phyloP scores from a whole-genome alignment of 23 tunicate species.

The Oikopleura dioica region DNA sequence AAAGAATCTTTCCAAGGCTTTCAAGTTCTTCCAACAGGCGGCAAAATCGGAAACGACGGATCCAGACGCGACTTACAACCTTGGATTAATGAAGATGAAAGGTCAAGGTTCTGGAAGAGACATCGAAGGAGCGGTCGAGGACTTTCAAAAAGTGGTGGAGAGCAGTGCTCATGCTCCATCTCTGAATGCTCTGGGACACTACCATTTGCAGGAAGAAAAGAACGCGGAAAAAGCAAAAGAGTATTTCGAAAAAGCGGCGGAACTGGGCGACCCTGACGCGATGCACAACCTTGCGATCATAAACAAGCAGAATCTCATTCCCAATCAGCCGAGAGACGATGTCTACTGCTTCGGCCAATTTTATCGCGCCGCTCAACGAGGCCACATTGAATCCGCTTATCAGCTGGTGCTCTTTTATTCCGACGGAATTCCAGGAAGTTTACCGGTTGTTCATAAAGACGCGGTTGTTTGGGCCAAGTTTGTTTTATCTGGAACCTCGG shows the following conservation, averaged over 20 bases:
- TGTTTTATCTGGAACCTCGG: neutral
- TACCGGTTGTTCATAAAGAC: neutral
- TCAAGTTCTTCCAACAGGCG: neutral
- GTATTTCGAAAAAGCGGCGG: constrained; percentile 45
- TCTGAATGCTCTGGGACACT: constrained; percentile 23
- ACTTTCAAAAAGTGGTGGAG: neutral
- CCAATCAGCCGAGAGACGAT: neutral
- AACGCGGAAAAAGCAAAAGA: constrained; percentile 48
- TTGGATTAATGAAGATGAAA: neutral
- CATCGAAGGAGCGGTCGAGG: neutral
- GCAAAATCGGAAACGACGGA: neutral
- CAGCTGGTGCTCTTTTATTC: neutral
- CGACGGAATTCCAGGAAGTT: neutral
- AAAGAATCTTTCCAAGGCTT: neutral
- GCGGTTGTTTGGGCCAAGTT: neutral
- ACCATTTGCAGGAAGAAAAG: constrained; percentile 30
- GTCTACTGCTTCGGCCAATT: constrained; percentile 25
- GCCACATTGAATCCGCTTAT: constrained; percentile 37
- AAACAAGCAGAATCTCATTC: constrained; percentile 25
- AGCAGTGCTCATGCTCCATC: neutral
- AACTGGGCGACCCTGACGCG: constrained; percentile 57
- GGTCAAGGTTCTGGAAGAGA: neutral
- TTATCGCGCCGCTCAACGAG: constrained; percentile 50
- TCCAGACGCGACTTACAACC: neutral
- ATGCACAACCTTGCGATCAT: constrained; percentile 58